Evolutionary conservation across 2,888 invertebrate species (phyloP).

Genomic region (Anoncus sp.): DNA sequence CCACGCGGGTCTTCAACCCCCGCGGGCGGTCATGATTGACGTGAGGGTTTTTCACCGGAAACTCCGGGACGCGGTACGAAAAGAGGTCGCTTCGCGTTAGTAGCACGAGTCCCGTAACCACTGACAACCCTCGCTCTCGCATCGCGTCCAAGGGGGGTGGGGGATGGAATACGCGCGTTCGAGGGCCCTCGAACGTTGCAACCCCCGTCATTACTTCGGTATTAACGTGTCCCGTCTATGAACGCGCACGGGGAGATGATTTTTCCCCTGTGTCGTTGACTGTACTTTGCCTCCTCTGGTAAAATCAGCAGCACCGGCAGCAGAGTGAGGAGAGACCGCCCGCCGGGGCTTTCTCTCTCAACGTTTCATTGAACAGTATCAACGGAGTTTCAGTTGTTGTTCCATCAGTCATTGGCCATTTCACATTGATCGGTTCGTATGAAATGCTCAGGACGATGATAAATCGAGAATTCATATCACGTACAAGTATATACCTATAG

Average conservation of each 20-base stretch:
- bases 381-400: not conserved
- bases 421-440: not conserved
- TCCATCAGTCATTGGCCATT: conserved; percentile 31
- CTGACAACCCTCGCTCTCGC: conserved; percentile 50
- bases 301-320: conserved; percentile 47
- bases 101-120: conserved; percentile 45
- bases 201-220: conserved; percentile 81
- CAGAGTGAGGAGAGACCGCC: conserved; percentile 53
- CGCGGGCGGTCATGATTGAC: conserved; percentile 63
- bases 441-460: not conserved
- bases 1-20: conserved; percentile 48
- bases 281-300: not conserved
- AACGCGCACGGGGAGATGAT: conserved; percentile 72
- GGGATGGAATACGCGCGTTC: conserved; percentile 53
- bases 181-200: conserved; percentile 79
- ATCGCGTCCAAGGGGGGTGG: conserved; percentile 16
- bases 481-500: not conserved
- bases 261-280: conserved; percentile 66
- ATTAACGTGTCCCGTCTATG: conserved; percentile 74
- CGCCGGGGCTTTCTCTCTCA: conserved; percentile 33
- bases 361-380: not conserved
- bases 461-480: not conserved
- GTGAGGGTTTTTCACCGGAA: conserved; percentile 40
- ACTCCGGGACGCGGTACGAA: conserved; percentile 16
- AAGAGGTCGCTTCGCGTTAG: conserved; percentile 53